Evolutionary conservation across 1,140 invertebrate genomes (phyloP), one percentile per base, ranked within the genome.

Genomic region (Drosophila murphyi): DNA sequence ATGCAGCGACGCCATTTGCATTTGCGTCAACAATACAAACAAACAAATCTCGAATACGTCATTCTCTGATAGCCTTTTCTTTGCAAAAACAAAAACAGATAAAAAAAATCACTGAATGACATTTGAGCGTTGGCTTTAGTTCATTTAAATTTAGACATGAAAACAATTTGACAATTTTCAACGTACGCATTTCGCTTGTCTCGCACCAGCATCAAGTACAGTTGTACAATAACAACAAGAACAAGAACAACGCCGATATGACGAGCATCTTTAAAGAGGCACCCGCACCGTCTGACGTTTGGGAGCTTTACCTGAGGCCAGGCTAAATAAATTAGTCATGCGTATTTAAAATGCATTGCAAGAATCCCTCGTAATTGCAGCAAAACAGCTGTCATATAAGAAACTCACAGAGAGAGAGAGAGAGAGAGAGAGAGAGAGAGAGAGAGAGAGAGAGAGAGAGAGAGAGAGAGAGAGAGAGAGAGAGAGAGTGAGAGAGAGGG

Each of bases 91-190:
- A 20, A 45, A n/a, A 12, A 12, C 6, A 48, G 20, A 48, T 5
- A 48, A 28, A 48, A 48, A 12, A 28, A 48, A 50, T 50, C 20
- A 61, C 8, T 48, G 10, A 62, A 20, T 20, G 34, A 20, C 48
- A 67, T 67, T 68, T 73, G 56, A 63, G 59, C 51, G 68, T 65
- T 77, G n/a, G 62, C 59, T 72, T 77, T 56, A 57, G 83, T 80
- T 88, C 80, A 78, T 83, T 87, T 87, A 87, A 80, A 80, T 80
- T 83, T 87, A 87, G 83, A 69, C 39, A 68, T 69, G 55, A 67
- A 83, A 80, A 76, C 56, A 68, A 83, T 87, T 83, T 77, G 67
- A 70, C 79, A 88, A 88, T 76, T 86, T 41, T 74, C n/a, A 35
- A 70, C 81, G 63, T 43, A 75, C 61, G 32, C 69, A 62, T 64